Evolutionary conservation across 2,113 vertebrate genomes (phyloP), one percentile per base, ranked within the genome.

Genomic region (Xyrauchen texanus): DNA sequence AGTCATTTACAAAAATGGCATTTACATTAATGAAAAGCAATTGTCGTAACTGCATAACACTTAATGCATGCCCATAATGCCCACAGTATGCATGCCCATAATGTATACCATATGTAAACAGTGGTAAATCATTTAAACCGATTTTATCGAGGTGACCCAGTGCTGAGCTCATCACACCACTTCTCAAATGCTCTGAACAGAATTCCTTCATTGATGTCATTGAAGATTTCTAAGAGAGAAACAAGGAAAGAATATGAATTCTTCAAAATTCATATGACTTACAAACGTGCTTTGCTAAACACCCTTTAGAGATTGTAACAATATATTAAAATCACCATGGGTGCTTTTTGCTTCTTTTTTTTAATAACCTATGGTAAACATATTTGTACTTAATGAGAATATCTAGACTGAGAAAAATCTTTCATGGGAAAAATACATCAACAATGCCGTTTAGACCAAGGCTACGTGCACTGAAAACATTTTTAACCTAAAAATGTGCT

Each of bases 161-260:
- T 0, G 6, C 86, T 82, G 69, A 91, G 83, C 11, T 95, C 93
- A 72, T 88, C 86, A 12, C 88, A 86, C 93, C 94, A 93, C 77
- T 91, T 90, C 77, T 86, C 0, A 0, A 88, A 92, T 0, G 92
- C 93, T 76, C 66, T 91, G 77, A 86, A 82, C 78, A 93, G 87
- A 53, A 86, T 88, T 79, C 92, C 93, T 69, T 91, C 87, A 0
- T 85, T 88, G 7, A 90, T 93, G 85, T 89, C 89, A 3, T 94
- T 94, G 78, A 93, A 95, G 65, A 95, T 95, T 13, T 94, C 94
- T 95, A 5, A 81, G 21, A 91, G 13, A 65, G 7, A 80, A 42
- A 13, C 15, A n/a, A 11, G 11, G 66, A 3, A 15, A 6, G 63
- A 11, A 0, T 62, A 0, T 4, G 3, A 65, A 68, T 58, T 47